Percentiles rank a stretch among this genome's conserved stretches.
These are phyloP conservation scores for Drosophila kanapiae DNA, from an alignment of 1,140 invertebrate genomes.

Conservation along the genomic window DNA sequence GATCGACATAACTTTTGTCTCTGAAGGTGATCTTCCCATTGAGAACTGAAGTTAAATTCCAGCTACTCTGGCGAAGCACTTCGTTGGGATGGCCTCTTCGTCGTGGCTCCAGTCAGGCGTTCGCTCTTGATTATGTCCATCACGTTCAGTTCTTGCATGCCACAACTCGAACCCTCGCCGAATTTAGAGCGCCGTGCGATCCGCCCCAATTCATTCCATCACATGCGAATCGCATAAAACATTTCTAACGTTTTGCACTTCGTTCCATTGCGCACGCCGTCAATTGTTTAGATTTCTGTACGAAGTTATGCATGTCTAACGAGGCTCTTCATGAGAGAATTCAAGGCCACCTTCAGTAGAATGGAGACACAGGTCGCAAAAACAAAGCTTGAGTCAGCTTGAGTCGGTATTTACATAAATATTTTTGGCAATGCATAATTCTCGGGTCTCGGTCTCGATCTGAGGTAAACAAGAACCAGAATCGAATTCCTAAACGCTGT, in stretches of 20 bases:
- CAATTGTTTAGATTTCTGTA: slow-evolving; percentile 26
- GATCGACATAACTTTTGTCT: neutral
- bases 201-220: slow-evolving; percentile 45
- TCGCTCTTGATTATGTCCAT: slow-evolving; percentile 3
- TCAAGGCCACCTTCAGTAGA: slow-evolving; percentile 10
- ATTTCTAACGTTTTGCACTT: slow-evolving; percentile 36
- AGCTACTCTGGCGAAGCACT: neutral
- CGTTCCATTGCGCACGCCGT: slow-evolving; percentile 31
- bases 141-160: slow-evolving; percentile 23
- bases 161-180: neutral
- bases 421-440: slow-evolving; percentile 3
- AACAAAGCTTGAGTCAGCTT: neutral
- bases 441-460: neutral
- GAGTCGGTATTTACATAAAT: slow-evolving; percentile 27
- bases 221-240: slow-evolving; percentile 64
- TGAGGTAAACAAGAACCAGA: slow-evolving; percentile 16
- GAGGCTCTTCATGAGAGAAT: neutral
- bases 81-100: neutral
- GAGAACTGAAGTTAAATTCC: neutral
- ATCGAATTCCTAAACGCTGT: slow-evolving; percentile 10
- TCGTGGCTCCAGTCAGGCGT: neutral
- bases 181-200: slow-evolving; percentile 2
- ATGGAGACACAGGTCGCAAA: neutral
- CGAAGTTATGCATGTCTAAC: slow-evolving; percentile 1
- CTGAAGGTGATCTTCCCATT: slow-evolving; percentile 2